A percentile compares a stretch with the other conserved stretches of the same genome.
Conservation (phyloP, 2,113 vertebrate species). For the Antigone vipio region DNA sequence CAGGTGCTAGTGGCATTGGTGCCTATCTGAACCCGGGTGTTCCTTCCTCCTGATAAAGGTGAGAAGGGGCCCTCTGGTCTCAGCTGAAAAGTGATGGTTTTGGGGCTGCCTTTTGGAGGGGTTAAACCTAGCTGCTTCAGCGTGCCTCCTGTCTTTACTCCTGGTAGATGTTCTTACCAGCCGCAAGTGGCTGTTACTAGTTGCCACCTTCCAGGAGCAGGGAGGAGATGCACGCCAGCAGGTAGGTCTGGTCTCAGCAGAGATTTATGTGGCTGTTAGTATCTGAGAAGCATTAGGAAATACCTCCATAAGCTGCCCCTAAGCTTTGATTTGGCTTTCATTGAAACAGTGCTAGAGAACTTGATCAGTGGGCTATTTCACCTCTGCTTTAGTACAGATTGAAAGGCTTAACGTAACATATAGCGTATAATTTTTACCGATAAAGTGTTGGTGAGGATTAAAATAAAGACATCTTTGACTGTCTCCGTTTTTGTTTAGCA, state of each 20-base stretch:
- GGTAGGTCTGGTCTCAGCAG: neutral
- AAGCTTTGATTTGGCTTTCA: neutral
- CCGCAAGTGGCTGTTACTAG: neutral
- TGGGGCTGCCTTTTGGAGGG: neutral
- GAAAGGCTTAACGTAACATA: neutral
- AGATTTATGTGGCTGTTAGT: neutral
- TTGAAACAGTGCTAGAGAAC: neutral
- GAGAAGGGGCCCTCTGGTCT: neutral
- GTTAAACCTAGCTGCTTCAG: neutral
- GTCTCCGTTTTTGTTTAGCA: neutral
- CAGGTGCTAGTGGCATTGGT: neutral
- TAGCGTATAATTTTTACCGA: neutral
- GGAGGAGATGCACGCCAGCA: neutral
- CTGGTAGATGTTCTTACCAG: neutral
- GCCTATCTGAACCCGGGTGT: fast-evolving
- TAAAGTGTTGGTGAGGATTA: neutral
- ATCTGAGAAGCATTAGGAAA: neutral
- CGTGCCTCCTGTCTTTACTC: neutral
- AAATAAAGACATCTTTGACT: neutral
- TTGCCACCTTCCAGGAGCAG: neutral
- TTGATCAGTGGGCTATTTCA: neutral
- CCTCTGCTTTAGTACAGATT: neutral
- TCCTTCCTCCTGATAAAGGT: neutral
- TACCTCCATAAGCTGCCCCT: neutral
- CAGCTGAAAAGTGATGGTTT: neutral